Evolutionary conservation across 2,888 invertebrate genomes (phyloP).

Genomic region (Drosophila cognata): DNA sequence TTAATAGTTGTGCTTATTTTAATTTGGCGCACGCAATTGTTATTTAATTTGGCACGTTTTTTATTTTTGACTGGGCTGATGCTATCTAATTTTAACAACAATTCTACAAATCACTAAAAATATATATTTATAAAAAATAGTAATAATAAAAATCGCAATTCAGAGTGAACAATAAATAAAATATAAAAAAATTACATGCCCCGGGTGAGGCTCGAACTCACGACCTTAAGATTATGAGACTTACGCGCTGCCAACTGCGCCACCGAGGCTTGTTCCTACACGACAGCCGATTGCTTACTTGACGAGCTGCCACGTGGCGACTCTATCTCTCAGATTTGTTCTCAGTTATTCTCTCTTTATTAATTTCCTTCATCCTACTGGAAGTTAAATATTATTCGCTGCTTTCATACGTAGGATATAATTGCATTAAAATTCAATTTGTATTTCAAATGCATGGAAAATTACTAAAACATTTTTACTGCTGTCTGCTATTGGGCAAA

Average conservation of each 20-base stretch:
- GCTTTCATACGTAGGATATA: slow-evolving; percentile 27
- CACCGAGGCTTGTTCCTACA: slow-evolving; percentile 81
- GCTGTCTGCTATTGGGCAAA: slow-evolving; percentile 5
- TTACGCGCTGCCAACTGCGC: slow-evolving; percentile 85
- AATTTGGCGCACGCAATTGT: slow-evolving; percentile 52
- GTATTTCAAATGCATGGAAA: slow-evolving; percentile 16
- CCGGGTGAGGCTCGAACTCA: slow-evolving; percentile 85
- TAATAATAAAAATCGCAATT: neutral
- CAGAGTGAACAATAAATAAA: neutral
- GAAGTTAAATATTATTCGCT: neutral
- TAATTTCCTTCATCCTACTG: neutral
- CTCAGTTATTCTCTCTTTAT: neutral
- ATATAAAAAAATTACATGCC: slow-evolving; percentile 70
- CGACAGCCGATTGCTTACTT: slow-evolving; percentile 32
- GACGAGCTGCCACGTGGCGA: slow-evolving; percentile 58
- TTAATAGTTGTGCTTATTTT: slow-evolving; percentile 21
- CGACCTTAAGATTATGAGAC: slow-evolving; percentile 85
- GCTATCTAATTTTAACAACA: slow-evolving; percentile 5
- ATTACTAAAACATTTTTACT: slow-evolving; percentile 13
- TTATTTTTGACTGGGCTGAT: slow-evolving; percentile 19
- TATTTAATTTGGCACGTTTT: slow-evolving; percentile 41
- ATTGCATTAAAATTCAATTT: slow-evolving; percentile 38
- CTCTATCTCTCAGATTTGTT: neutral
- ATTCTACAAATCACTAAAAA: slow-evolving; percentile 1
- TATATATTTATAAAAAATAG: neutral